Evolutionary conservation across 1,140 invertebrate genomes (phyloP), one percentile per base, ranked within the genome.

Genomic region (Aphaenogaster ashmeadi): DNA sequence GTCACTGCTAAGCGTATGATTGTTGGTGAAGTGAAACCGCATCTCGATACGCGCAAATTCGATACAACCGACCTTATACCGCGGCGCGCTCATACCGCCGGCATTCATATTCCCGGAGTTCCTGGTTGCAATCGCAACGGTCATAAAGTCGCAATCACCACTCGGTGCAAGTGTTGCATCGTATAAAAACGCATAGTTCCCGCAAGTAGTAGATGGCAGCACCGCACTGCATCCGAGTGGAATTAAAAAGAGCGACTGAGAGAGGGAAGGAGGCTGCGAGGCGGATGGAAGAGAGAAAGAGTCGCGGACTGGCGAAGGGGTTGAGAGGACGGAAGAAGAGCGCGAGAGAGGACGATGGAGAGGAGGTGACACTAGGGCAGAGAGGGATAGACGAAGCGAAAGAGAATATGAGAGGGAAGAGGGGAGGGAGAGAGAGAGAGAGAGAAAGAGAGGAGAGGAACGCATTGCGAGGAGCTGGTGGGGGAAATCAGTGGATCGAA

Each of bases 181-280:
- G 44, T 9, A 33, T 84, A 90, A 93, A 93, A 93, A 93, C 86
- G 69, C 72, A 79, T 94, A 94, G 94, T 94, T 94, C 93, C 86
- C 52, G 89, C 87, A 93, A 93, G 92, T 93, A 91, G 91, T 85
- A 95, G 94, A 88, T 94, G 94, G 94, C 94, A 95, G 94, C 95
- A 95, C 94, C 92, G 83, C 66, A 93, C 93, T 93, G 94, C 81
- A 88, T 69, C 83, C 44, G 58, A 79, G 81, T 88, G 56, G 88
- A 89, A 93, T 93, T 94, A 91, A 93, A 94, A 93, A 92, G 91
- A 90, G 50, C 44, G 87, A 81, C 41, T 6, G 81, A 72, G 33
- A 15, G 64, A 86, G 58, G 54, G 72, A 81, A 54, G 60, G 75
- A 72, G 88, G 79, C 8, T 56, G 86, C 67, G 89, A 84, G 50